Evolutionary conservation across 2,888 invertebrate genomes (phyloP), one percentile per base, ranked within the genome.

Genomic region (Dilophus febrilis): DNA sequence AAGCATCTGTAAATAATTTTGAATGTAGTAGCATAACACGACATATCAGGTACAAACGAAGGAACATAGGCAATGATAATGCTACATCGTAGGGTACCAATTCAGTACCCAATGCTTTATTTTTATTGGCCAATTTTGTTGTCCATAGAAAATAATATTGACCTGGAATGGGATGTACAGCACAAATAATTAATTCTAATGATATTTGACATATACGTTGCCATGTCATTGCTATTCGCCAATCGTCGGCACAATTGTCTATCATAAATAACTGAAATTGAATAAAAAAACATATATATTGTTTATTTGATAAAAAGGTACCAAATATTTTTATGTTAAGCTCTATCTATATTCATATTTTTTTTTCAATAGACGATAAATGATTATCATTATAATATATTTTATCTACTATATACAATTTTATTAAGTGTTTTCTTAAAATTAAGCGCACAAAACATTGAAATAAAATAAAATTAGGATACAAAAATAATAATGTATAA

Each of bases 181-280:
- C 91, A 68, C 98, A 98, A 59, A 97, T 88, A 52, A 80, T 67
- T 53, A 98, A 72, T 68, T 98, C 97, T 57, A 91, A 71, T 44
- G 77, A 71, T 59, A 95, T 91, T 68, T 88, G 88, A 55, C 80
- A 75, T 65, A 94, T 85, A 64, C 97, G 75, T 66, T 94, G 91
- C 83, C 90, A 91, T 52, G 95, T 97, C 85, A 98, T 92, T 56
- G 97, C 97, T 68, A 99, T 98, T 61, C 97, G 77, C 98, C 98
- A 99, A 71, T 98, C 98, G 65, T 99, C 98, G 50, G 97, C 94
- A 70, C 95, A 95, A 74, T 98, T 99, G 76, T 98, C 97, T 70
- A 97, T 94, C 86, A 97, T 95, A 74, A 97, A 98, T 69, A 98
- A 77, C 95, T 98, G 76, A 34, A 73, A n/a, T 14, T 31, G 18